Base-by-base conservation (phyloP, 2,888 invertebrate genomes). In the Nymphalis urticae region DNA sequence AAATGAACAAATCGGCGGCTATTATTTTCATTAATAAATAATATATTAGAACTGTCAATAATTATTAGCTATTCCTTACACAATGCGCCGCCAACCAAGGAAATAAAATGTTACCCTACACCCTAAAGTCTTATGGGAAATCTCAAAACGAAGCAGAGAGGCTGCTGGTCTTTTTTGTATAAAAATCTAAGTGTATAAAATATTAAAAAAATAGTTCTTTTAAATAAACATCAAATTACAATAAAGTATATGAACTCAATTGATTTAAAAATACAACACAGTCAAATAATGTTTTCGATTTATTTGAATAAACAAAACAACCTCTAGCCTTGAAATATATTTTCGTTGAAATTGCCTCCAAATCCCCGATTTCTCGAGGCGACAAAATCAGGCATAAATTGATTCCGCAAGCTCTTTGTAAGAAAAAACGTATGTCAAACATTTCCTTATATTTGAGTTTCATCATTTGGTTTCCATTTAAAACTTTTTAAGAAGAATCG, bases 321-420 rank as follows among this genome's bases (percentile, higher is more conserved):
- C 60, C 65, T 63, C 56, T 21, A 47, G 24, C 53, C 69, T 65
- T 66, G 68, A 66, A 72, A 68, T 70, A 53, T 73, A 70, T 72
- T 73, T 73, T 75, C 79, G 79, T 79, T 81, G 78, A 84, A 86
- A 86, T 86, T 86, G 82, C 77, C 79, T 84, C 77, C 77, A 83
- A 85, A 87, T 85, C 86, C 82, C 74, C 67, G 76, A 81, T 81
- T 85, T 83, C 77, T 73, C 75, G 72, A 75, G 75, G 77, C 69
- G 66, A 75, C 75, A 73, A 78, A 76, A 77, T 77, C 75, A 75
- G 75, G 77, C 79, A 84, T 82, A 85, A 85, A 85, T 86, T 85
- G 84, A 85, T 84, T 84, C 83, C 75, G 63, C 62, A 65, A 73
- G 72, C 71, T 71, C 72, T 72, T 77, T 72, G 70, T 70, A 59